Evolutionary conservation across 2,888 invertebrate genomes (phyloP).

Genomic region (Periphyllus acericola): DNA sequence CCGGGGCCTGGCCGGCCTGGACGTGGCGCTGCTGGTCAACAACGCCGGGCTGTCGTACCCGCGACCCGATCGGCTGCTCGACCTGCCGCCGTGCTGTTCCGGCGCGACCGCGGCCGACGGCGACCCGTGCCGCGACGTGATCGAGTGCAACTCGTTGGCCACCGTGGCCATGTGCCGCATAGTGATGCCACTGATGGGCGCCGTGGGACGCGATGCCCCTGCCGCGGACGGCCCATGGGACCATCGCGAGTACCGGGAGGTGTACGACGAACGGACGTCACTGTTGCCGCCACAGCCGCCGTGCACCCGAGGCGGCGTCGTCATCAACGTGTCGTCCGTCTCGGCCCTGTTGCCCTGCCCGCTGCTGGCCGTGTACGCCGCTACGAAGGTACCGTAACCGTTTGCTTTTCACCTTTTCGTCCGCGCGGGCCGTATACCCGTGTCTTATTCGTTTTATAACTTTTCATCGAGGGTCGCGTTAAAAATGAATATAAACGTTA

Average conservation of each 20-base stretch:
- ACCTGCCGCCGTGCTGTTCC: background rate
- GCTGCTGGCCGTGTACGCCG: constrained; percentile 84
- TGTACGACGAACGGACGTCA: background rate
- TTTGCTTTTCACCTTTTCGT: too few relatives aligned
- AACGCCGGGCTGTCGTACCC: constrained; percentile 69
- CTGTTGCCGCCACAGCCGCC: background rate
- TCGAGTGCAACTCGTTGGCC: constrained; percentile 40
- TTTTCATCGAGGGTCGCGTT: too few relatives aligned
- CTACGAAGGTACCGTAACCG: constrained; percentile 72
- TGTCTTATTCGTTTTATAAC: too few relatives aligned
- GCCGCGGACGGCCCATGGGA: background rate
- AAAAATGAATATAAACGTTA: too few relatives aligned
- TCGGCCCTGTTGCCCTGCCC: constrained; percentile 84
- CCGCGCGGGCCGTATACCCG: too few relatives aligned
- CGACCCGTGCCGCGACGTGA: background rate
- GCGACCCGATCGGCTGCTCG: constrained; percentile 6
- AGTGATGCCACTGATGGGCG: constrained; percentile 82
- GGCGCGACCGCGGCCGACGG: background rate
- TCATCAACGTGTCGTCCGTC: constrained; percentile 90
- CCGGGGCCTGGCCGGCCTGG: constrained; percentile 76
- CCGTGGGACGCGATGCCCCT: background rate
- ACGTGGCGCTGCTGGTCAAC: constrained; percentile 88
- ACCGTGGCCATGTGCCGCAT: constrained; percentile 81
- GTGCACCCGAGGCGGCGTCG: constrained; percentile 74
- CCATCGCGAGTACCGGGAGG: background rate